Evolutionary conservation across 1,140 invertebrate species (phyloP), one percentile per base, ranked within the genome.

Genomic region (Pissodes strobi): DNA sequence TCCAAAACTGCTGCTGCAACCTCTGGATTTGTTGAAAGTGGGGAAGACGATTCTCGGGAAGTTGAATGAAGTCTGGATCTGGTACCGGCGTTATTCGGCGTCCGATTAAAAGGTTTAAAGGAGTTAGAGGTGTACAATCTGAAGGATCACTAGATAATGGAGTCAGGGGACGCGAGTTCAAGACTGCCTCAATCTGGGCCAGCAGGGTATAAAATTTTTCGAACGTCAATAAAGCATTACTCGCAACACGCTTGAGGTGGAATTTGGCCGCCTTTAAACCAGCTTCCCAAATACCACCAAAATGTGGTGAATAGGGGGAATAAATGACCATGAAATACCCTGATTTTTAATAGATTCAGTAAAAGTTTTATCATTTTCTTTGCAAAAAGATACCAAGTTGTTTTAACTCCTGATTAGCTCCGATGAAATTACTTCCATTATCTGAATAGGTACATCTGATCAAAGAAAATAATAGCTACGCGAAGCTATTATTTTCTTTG

Each of bases 71-170:
- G 30, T 61, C 23, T 27, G 43, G 45, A 57, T 71, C 62, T 9
- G 69, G 65, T 9, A 71, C 8, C 3, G 65, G 21, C 2, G 52
- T 65, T 18, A 78, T 25, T 3, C 71, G 65, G 18, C 60, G 22
- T 15, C 78, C 78, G 22, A 72, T 74, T 19, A 80, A 53, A 64
- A 80, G 79, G 72, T 81, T 77, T 9, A 63, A 71, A 5, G 79
- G 78, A 10, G 78, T 78, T 10, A 79, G 43, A 10, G 69, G 55
- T 19, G 46, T 57, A 5, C 72, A 66, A 15, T 79, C 76, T 1
- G 17, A 13, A 34, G 30, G 30, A 8, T 34, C 30, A 34, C 30
- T 34, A 8, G n/a, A n/a, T n/a, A n/a, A n/a, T n/a, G n/a, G n/a
- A n/a, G n/a, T n/a, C n/a, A n/a, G n/a, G n/a, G n/a, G n/a, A n/a